Conservation (phyloP, 2,797 vertebrate species). For the Sternarchorhynchus goeldii region DNA sequence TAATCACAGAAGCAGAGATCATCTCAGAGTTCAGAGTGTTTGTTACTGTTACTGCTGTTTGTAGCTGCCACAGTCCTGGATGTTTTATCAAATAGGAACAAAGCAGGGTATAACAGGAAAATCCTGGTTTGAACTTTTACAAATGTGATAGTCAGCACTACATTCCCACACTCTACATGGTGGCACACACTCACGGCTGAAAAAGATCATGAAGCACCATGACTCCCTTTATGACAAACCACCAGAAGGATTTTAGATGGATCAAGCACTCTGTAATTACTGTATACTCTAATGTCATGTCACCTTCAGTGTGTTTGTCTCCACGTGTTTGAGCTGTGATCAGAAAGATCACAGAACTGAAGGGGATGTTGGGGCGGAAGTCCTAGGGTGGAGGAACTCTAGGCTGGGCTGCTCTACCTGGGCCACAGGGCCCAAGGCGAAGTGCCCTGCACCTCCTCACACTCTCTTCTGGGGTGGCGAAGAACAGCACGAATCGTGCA, state of each 20-base stretch:
- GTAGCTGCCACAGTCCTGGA: conserved; percentile 29
- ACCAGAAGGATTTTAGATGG: conserved; percentile 29
- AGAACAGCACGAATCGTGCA: conserved; percentile 26
- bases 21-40: conserved; percentile 25
- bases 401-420: conserved; percentile 16
- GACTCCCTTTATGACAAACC: conserved; percentile 36
- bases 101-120: conserved; percentile 41
- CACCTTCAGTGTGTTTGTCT: conserved; percentile 49
- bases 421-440: conserved; percentile 9
- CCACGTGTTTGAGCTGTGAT: conserved; percentile 41
- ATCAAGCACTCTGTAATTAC: conserved; percentile 50
- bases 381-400: background rate
- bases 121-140: conserved; percentile 23
- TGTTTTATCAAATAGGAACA: conserved; percentile 22
- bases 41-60: conserved; percentile 31
- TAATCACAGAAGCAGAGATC: conserved; percentile 33
- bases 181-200: conserved; percentile 41
- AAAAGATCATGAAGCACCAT: conserved; percentile 32
- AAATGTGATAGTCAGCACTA: conserved; percentile 33
- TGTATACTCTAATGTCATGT: conserved; percentile 47
- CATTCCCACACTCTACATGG: conserved; percentile 34
- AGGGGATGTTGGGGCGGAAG: conserved; percentile 9
- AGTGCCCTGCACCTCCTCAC: conserved; percentile 10
- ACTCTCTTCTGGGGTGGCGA: conserved; percentile 3
- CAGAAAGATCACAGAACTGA: conserved; percentile 33